Percentiles rank a stretch among this genome's conserved stretches.
Conservation (phyloP, 2,888 invertebrate species). For the Alloscopus bannaensis region DNA sequence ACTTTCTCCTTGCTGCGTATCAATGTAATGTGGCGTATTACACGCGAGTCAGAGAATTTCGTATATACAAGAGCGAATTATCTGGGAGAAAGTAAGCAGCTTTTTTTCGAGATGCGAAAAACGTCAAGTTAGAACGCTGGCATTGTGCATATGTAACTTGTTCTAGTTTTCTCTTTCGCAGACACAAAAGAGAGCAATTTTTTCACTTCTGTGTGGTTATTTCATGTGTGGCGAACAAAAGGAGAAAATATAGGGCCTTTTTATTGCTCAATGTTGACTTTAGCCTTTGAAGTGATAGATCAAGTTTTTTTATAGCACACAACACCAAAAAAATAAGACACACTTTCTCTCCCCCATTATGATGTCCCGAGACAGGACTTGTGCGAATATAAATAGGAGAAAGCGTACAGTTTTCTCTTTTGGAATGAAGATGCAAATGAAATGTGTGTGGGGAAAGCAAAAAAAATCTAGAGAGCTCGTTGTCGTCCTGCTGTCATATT, state of each 20-base stretch:
- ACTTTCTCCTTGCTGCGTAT: too few species aligned
- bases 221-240: conserved; percentile 17
- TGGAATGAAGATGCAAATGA: conserved; percentile 9
- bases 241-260: conserved; percentile 34
- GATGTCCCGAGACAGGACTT: conserved; percentile 20
- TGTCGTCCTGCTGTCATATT: background rate
- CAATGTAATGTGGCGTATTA: too few species aligned
- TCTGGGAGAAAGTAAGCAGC: background rate
- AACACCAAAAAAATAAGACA: conserved; percentile 40
- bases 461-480: conserved; percentile 3
- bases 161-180: conserved; percentile 6
- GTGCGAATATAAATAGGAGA: background rate
- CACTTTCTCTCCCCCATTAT: conserved; percentile 22
- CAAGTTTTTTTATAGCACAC: conserved; percentile 43
- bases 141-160: conserved; percentile 4
- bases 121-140: background rate
- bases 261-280: conserved; percentile 59
- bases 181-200: too few species aligned
- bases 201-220: conserved; percentile 18
- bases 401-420: background rate
- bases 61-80: too few species aligned
- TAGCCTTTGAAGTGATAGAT: conserved; percentile 60
- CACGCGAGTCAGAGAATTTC: too few species aligned
- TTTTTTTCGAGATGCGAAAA: background rate
- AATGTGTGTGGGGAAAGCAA: too few species aligned